phyloP scores from a whole-genome alignment of 2,113 vertebrate genomes.

The Engystomops pustulosus region DNA sequence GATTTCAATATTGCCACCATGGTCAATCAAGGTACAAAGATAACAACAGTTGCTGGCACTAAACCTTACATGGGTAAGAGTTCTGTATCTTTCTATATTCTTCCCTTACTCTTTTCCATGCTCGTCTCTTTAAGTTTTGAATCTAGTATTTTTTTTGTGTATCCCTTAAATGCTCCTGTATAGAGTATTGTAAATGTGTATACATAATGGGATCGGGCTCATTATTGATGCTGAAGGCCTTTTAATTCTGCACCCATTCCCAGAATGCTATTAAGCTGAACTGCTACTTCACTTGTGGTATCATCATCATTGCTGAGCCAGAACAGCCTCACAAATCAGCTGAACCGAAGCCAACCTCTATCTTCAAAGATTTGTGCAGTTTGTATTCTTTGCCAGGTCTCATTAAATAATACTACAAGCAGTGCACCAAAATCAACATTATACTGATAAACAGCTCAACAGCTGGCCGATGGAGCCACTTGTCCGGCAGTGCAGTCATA shows the following conservation, averaged over 20 bases:
- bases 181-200: not conserved
- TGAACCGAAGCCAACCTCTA: not conserved
- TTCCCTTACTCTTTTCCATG: not conserved
- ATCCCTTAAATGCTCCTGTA: not conserved
- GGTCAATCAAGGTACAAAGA: conserved; percentile 82
- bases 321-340: conserved; percentile 17
- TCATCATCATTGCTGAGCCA: conserved; percentile 6
- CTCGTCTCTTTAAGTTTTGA: no score
- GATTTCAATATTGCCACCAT: conserved; percentile 95
- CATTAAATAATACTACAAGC: not conserved
- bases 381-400: not conserved
- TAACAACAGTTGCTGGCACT: conserved; percentile 92
- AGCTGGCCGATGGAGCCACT: not conserved
- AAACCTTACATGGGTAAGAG: conserved; percentile 96
- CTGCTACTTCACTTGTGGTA: conserved; percentile 34
- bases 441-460: not conserved
- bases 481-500: not conserved
- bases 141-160: not conserved
- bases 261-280: conserved; percentile 37
- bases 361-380: conserved; percentile 44
- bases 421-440: conserved; percentile 12
- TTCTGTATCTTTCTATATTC: not conserved
- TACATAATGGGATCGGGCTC: not conserved
- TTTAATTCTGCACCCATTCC: conserved; percentile 19
- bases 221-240: conserved; percentile 36